Conservation (phyloP, 2,113 vertebrate species). For the Podiceps cristatus region DNA sequence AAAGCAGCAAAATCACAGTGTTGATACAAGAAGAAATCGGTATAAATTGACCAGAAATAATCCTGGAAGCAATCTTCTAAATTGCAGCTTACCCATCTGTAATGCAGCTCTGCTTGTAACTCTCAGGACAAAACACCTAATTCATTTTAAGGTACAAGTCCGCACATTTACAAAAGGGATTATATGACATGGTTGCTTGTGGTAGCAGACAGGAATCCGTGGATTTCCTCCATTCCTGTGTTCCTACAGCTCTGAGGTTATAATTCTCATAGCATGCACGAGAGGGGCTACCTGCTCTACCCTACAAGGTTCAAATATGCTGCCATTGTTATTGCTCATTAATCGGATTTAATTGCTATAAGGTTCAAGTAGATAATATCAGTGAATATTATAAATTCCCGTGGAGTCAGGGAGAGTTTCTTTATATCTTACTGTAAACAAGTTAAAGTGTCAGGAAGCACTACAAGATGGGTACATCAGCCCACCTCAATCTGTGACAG, state of each 20-base stretch:
- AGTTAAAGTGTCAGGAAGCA: neutral
- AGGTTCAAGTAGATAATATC: neutral
- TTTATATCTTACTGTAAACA: neutral
- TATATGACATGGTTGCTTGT: neutral
- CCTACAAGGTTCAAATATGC: neutral
- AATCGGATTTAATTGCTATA: constrained; percentile 12
- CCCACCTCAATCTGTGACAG: neutral
- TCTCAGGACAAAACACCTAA: neutral
- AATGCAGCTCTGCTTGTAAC: neutral
- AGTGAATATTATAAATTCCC: neutral
- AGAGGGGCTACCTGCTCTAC: neutral
- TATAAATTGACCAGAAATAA: neutral
- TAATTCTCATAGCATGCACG: neutral
- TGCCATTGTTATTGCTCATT: constrained; percentile 10
- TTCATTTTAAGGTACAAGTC: neutral
- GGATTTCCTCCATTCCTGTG: neutral
- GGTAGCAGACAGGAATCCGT: neutral
- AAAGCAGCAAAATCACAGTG: neutral
- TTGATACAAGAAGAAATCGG: neutral
- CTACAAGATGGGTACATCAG: neutral
- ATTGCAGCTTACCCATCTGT: neutral
- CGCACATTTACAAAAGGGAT: neutral
- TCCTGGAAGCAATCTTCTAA: neutral
- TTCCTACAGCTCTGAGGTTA: neutral
- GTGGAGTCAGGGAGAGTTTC: neutral